Base-by-base conservation (phyloP, 2,113 vertebrate genomes). In the Anguilla japonica region DNA sequence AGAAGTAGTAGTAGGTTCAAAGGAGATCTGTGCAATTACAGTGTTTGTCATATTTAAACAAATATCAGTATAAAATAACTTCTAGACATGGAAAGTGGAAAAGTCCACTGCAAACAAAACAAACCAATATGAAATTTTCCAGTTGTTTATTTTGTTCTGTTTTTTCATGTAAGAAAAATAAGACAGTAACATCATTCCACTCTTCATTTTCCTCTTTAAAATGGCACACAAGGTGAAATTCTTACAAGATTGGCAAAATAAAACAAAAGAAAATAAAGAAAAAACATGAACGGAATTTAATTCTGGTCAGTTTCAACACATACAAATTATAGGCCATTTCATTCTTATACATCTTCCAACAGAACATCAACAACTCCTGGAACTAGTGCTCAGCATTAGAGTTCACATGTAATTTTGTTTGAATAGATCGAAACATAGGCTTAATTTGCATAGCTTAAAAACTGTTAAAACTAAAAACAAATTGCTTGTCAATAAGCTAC, bases 221-320 rank as follows among this genome's bases (percentile, higher is more conserved):
- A 94, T 94, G 94, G 95, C 95, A 96, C 95, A 94, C 93, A 91
- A 94, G 94, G 93, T 95, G 93, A 95, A 94, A 90, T 90, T 92
- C 92, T 91, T 89, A 89, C 88, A 90, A 90, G 91, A 94, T 93
- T 91, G 93, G 92, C 93, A 93, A 90, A 92, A 92, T 90, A 84
- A 82, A 15, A 83, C 87, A 79, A 87, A 34, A 56, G 40, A 85
- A 34, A 56, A 34, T 34, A 84, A 87, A 85, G 46, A 83, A 81
- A 79, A 79, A 60, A 67, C 34, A 90, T 87, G 85, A 63, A 79
- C 71, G 83, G 57, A 92, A 90, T 85, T 87, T 87, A 87, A 87
- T 89, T 88, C 75, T 86, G 90, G 89, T 89, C 67, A 90, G 85
- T 88, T 92, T 92, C 82, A 87, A 57, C 85, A 88, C 87, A 84